Percentiles rank a stretch among this genome's conserved stretches.
Conservation (phyloP, 2,113 vertebrate genomes). For the Gorilla gorilla region DNA sequence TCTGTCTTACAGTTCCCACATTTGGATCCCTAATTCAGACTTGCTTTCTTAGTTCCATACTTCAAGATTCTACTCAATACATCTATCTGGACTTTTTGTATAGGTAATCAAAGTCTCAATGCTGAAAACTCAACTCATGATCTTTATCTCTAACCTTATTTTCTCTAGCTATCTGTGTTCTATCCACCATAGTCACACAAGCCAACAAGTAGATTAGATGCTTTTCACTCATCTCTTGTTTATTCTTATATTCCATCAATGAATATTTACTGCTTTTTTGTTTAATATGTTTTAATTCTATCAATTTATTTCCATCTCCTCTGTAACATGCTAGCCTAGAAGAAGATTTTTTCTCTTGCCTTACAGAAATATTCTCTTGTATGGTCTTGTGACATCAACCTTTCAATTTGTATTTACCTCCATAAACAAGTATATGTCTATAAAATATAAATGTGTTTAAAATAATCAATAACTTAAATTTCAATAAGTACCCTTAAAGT, state of each 20-base stretch:
- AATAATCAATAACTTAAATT: neutral
- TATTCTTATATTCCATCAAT: neutral
- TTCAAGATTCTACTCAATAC: neutral
- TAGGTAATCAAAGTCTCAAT: neutral
- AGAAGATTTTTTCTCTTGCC: neutral
- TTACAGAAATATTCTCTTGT: neutral
- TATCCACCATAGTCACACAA: too few species aligned
- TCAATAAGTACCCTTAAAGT: neutral
- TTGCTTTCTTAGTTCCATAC: neutral
- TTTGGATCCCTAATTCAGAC: neutral
- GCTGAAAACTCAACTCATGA: neutral
- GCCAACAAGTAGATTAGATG: neutral
- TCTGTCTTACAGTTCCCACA: neutral
- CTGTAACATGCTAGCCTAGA: neutral
- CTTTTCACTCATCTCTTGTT: neutral
- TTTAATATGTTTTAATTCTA: neutral
- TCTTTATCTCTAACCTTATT: neutral
- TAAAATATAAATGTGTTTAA: neutral
- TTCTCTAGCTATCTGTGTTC: neutral
- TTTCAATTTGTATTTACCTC: neutral
- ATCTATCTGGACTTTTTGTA: neutral
- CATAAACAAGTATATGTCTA: neutral
- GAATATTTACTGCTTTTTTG: neutral
- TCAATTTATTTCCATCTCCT: neutral
- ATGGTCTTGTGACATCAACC: neutral